Conservation (phyloP, 2,797 vertebrate species). For the Psittacula derbiana region DNA sequence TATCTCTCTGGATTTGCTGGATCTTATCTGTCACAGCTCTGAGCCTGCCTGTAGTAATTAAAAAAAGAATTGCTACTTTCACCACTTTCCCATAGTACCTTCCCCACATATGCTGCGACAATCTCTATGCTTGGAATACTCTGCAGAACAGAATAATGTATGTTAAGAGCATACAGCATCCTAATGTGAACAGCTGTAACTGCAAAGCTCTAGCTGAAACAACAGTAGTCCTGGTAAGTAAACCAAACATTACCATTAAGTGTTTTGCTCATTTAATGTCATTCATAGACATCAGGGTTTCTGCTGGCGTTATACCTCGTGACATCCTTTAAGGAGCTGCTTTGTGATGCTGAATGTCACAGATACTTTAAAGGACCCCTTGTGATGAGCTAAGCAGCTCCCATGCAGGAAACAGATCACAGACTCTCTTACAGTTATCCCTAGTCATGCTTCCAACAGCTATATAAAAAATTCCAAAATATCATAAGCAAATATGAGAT, state of each 20-base stretch:
- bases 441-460: background rate
- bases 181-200: background rate
- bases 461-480: background rate
- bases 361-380: background rate
- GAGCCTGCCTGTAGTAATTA: background rate
- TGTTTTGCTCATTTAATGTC: background rate
- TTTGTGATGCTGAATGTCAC: background rate
- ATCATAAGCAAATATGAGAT: background rate
- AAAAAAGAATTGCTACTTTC: background rate
- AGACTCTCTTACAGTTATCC: background rate
- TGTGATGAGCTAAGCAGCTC: background rate
- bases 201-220: background rate
- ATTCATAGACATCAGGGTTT: background rate
- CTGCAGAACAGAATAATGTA: background rate
- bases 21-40: background rate
- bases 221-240: background rate
- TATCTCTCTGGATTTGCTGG: background rate
- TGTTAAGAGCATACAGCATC: background rate
- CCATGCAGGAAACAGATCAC: background rate
- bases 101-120: background rate
- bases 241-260: background rate
- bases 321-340: background rate
- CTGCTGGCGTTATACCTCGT: rapidly evolving
- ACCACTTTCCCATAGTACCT: background rate
- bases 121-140: background rate